Evolutionary conservation across 2,888 invertebrate species (phyloP).

Genomic region (Meiosimyza decipiens): DNA sequence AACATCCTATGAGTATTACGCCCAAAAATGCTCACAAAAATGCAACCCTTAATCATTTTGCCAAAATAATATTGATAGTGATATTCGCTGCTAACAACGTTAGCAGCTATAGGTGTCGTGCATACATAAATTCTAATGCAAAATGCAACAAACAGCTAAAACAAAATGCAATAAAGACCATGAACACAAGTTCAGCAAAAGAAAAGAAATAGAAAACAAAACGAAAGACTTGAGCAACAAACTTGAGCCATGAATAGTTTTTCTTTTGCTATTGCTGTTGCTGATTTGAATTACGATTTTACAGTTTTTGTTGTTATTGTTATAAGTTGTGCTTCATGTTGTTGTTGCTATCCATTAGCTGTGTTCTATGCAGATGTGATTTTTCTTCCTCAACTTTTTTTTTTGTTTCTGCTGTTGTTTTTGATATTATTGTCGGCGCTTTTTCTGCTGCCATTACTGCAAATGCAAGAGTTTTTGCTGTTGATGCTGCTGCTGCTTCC

Average conservation of each 20-base stretch:
- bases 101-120: slow-evolving; percentile 39
- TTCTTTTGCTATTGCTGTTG: slow-evolving; percentile 6
- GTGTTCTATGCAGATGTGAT: slow-evolving; percentile 31
- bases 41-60: slow-evolving; percentile 22
- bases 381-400: neutral
- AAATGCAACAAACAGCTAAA: slow-evolving; percentile 19
- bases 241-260: slow-evolving; percentile 13
- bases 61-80: slow-evolving; percentile 29
- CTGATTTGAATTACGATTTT: slow-evolving; percentile 26
- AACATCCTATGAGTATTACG: too few relatives aligned
- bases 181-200: slow-evolving; percentile 39
- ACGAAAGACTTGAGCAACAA: slow-evolving; percentile 38
- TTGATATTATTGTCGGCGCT: slow-evolving; percentile 10
- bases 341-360: slow-evolving; percentile 29
- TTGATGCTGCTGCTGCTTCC: slow-evolving; percentile 18
- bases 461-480: neutral
- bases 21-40: neutral
- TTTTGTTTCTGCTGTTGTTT: slow-evolving; percentile 2
- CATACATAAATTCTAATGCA: slow-evolving; percentile 44
- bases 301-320: slow-evolving; percentile 11
- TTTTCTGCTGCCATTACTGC: too few relatives aligned
- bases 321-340: slow-evolving; percentile 1
- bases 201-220: slow-evolving; percentile 24
- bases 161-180: slow-evolving; percentile 39
- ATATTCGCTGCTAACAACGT: slow-evolving; percentile 5